Evolutionary conservation across 1,140 invertebrate species (phyloP).

Genomic region (Leptonema lineaticorne): DNA sequence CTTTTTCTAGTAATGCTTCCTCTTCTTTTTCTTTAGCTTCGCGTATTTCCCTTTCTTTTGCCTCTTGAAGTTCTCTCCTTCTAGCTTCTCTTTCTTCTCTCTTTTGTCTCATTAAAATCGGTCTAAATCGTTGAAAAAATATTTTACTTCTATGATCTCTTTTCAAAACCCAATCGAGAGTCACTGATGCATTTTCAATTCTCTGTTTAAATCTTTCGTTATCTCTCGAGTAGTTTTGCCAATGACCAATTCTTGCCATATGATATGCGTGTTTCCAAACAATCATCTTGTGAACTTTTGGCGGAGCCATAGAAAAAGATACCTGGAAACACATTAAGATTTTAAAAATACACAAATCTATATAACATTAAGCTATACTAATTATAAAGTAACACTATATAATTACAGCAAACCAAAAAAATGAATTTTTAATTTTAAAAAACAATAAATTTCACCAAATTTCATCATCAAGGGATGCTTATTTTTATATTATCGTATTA

Average conservation of each 20-base stretch:
- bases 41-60: slow-evolving; percentile 14
- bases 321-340: slow-evolving; percentile 50
- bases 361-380: no score
- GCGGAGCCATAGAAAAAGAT: slow-evolving; percentile 47
- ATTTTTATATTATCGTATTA: no score
- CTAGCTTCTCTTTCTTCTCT: slow-evolving; percentile 48
- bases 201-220: slow-evolving; percentile 50
- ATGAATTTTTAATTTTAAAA: no score
- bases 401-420: no score
- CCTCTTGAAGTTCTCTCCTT: slow-evolving; percentile 42
- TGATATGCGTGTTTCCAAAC: slow-evolving; percentile 53
- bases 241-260: slow-evolving; percentile 49
- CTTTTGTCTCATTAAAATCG: slow-evolving; percentile 53
- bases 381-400: no score
- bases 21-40: slow-evolving; percentile 31
- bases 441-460: no score
- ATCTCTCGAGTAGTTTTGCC: slow-evolving; percentile 49
- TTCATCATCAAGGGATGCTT: no score
- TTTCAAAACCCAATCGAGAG: slow-evolving; percentile 54
- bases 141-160: slow-evolving; percentile 49
- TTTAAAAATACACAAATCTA: no score
- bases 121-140: slow-evolving; percentile 55
- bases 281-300: slow-evolving; percentile 52
- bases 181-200: slow-evolving; percentile 52
- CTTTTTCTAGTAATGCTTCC: background rate